Evolutionary conservation across 2,113 vertebrate species (phyloP).

Genomic region (Ceyx melanurus): DNA sequence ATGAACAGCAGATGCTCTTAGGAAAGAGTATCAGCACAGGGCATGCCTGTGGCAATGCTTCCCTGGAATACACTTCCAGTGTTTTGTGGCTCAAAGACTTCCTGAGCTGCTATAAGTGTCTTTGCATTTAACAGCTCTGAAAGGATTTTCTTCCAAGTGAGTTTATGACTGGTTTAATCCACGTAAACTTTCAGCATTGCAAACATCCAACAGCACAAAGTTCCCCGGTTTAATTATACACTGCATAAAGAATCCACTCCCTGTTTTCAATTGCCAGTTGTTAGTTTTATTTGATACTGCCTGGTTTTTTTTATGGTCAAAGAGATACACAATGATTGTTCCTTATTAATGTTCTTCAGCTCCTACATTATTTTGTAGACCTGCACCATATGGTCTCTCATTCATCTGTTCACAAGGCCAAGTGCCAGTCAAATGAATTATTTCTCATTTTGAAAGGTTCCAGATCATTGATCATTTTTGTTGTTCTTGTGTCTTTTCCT

Average conservation of each 20-base stretch:
- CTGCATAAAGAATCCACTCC: not conserved
- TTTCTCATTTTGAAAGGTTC: not conserved
- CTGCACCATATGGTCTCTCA: not conserved
- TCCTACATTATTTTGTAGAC: not conserved
- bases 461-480: not conserved
- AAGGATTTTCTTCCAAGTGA: not conserved
- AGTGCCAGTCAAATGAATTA: not conserved
- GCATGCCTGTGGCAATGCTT: not conserved
- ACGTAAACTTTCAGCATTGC: not conserved
- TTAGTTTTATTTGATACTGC: not conserved
- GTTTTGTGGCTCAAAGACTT: not conserved
- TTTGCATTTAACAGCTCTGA: not conserved
- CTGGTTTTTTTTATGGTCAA: not conserved
- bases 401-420: not conserved
- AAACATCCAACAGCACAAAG: not conserved
- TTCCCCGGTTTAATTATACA: not conserved
- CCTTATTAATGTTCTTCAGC: not conserved
- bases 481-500: not conserved
- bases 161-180: not conserved
- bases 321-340: not conserved
- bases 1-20: conserved; percentile 8
- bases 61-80: not conserved
- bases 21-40: not conserved
- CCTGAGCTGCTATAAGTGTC: not conserved
- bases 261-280: not conserved